phyloP scores from a whole-genome alignment of 2,888 invertebrate species.

The Bedellia somnulentella region DNA sequence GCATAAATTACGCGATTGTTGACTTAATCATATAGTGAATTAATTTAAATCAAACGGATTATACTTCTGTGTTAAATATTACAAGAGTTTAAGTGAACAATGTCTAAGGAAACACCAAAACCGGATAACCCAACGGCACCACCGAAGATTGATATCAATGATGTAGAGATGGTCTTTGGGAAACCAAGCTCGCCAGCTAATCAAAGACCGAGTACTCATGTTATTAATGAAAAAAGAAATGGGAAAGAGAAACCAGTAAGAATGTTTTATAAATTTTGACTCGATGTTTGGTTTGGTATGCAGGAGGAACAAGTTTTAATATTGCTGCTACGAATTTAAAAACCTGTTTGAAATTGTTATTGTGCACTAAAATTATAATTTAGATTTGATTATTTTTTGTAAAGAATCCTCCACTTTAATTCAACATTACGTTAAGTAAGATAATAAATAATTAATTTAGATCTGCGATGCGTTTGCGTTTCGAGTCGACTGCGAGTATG shows the following conservation, averaged over 20 bases:
- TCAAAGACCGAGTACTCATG: slow-evolving; percentile 16
- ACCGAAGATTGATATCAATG: slow-evolving; percentile 20
- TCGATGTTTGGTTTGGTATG: too few relatives aligned
- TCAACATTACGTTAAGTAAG: too few relatives aligned
- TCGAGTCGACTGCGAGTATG: too few relatives aligned
- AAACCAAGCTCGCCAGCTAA: slow-evolving; percentile 18
- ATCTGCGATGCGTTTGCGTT: too few relatives aligned
- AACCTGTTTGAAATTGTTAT: too few relatives aligned
- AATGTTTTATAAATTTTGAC: background rate
- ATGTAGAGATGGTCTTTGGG: slow-evolving; percentile 35
- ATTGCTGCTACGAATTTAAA: too few relatives aligned
- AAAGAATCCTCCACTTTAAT: too few relatives aligned
- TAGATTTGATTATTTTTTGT: too few relatives aligned
- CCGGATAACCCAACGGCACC: slow-evolving; percentile 18
- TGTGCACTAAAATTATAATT: too few relatives aligned
- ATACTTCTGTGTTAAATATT: background rate
- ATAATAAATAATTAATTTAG: too few relatives aligned
- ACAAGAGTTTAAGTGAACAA: slow-evolving; percentile 6
- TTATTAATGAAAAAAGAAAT: slow-evolving; percentile 18
- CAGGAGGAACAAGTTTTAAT: too few relatives aligned
- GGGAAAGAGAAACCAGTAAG: slow-evolving; percentile 15
- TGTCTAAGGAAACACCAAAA: slow-evolving; percentile 15
- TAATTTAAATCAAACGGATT: background rate
- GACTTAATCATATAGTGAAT: background rate
- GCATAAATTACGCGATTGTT: background rate